Conservation (phyloP, 2,888 invertebrate genomes). For the Melieria omissa region DNA sequence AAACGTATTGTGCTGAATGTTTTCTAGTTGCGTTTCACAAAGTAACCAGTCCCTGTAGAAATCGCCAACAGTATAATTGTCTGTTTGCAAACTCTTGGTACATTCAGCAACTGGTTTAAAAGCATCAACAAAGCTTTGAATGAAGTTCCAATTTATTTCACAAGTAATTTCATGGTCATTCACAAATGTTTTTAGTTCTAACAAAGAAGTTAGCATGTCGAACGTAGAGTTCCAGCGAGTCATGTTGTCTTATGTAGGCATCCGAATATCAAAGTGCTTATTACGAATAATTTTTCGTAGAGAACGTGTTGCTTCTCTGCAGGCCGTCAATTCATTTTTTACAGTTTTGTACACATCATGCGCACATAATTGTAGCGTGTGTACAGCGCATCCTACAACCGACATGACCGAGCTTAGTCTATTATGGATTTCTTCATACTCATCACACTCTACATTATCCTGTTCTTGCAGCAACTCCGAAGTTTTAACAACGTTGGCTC, state of each 20-base stretch:
- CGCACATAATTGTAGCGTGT: conserved; percentile 12
- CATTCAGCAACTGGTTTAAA: conserved; percentile 42
- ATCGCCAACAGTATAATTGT: conserved; percentile 43
- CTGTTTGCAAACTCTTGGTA: conserved; percentile 34
- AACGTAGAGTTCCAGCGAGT: conserved; percentile 37
- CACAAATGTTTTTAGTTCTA: conserved; percentile 15
- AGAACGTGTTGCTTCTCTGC: conserved; percentile 11
- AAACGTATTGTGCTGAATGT: conserved; percentile 14
- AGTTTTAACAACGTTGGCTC: conserved; percentile 10
- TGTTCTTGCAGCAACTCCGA: conserved; percentile 16
- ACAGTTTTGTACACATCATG: conserved; percentile 21
- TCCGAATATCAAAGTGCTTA: background rate
- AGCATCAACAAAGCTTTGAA: conserved; percentile 38
- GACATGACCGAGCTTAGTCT: conserved; percentile 1
- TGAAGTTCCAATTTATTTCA: conserved; percentile 43
- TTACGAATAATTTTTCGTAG: conserved; percentile 20
- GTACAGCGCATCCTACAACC: conserved; percentile 14
- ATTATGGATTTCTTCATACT: conserved; percentile 21
- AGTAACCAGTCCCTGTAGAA: conserved; percentile 43
- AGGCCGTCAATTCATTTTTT: conserved; percentile 2
- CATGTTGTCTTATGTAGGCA: conserved; percentile 32
- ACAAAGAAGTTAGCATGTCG: conserved; percentile 30
- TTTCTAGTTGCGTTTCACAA: conserved; percentile 38
- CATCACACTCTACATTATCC: conserved; percentile 9
- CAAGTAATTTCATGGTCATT: conserved; percentile 9